These are phyloP conservation scores for Drosophila nigricruria DNA, from an alignment of 2,888 invertebrate species.

Conservation along the genomic window DNA sequence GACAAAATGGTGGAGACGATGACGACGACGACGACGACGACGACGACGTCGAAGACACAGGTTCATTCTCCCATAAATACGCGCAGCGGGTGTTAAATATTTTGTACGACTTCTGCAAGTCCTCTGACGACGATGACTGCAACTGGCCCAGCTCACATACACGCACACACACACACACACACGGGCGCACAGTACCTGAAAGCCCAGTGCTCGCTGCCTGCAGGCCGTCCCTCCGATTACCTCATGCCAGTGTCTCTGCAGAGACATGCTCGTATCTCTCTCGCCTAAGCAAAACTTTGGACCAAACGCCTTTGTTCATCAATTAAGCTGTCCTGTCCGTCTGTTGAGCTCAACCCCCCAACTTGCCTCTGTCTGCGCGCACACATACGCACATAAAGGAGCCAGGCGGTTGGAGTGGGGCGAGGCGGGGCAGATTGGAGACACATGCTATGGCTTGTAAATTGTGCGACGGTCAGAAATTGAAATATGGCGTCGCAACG, in stretches of 20 bases:
- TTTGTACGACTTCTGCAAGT: conserved; percentile 79
- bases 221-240: conserved; percentile 6
- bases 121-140: conserved; percentile 57
- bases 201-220: background rate
- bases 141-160: conserved; percentile 20
- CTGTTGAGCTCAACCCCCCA: conserved; percentile 34
- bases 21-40: conserved; percentile 11
- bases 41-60: conserved; percentile 69
- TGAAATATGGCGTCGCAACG: conserved; percentile 78
- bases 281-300: conserved; percentile 68
- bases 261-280: conserved; percentile 53
- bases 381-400: conserved; percentile 24
- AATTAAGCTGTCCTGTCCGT: conserved; percentile 77
- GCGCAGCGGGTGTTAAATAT: conserved; percentile 83
- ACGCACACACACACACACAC: background rate
- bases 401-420: background rate
- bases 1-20: conserved; percentile 75
- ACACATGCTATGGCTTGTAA: conserved; percentile 75
- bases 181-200: background rate
- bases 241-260: conserved; percentile 29
- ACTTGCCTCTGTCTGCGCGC: conserved; percentile 23
- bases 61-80: conserved; percentile 84
- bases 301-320: conserved; percentile 81
- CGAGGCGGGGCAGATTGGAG: conserved; percentile 52
- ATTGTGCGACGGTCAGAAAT: conserved; percentile 74